Evolutionary conservation across 2,888 invertebrate genomes (phyloP).

Genomic region (Melipona bicolor): DNA sequence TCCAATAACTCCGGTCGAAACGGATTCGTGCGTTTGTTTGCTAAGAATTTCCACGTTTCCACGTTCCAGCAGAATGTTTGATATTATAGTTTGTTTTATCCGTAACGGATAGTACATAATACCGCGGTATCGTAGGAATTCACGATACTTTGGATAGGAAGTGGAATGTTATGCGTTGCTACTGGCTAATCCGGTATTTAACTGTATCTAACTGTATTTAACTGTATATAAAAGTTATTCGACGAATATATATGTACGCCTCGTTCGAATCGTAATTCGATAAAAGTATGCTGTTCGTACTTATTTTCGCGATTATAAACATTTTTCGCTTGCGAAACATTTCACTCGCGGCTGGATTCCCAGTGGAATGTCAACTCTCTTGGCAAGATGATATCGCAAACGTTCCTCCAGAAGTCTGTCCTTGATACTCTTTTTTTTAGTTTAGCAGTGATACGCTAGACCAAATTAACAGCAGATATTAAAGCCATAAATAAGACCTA

Average conservation of each 20-base stretch:
- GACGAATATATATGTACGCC: neutral
- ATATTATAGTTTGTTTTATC: neutral
- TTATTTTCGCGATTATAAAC: neutral
- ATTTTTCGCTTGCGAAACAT: neutral
- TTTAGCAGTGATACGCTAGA: neutral
- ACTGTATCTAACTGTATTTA: neutral
- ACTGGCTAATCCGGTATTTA: neutral
- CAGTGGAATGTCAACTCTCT: neutral
- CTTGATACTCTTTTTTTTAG: neutral
- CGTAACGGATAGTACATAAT: too few species aligned
- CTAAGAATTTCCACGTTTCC: neutral
- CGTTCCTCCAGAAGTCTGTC: neutral
- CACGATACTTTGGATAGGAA: neutral
- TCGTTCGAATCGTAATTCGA: neutral
- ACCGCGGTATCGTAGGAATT: neutral
- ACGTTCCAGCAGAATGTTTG: neutral
- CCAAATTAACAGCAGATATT: neutral
- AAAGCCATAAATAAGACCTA: conserved; percentile 16
- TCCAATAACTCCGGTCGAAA: neutral
- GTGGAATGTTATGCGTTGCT: too few species aligned
- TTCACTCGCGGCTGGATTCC: too few species aligned
- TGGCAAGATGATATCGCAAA: neutral
- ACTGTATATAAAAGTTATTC: neutral
- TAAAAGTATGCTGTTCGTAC: neutral
- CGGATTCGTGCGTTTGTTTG: neutral